These are phyloP conservation scores for Callopanchax toddi DNA, from an alignment of 2,113 vertebrate genomes.

Conservation along the genomic window DNA sequence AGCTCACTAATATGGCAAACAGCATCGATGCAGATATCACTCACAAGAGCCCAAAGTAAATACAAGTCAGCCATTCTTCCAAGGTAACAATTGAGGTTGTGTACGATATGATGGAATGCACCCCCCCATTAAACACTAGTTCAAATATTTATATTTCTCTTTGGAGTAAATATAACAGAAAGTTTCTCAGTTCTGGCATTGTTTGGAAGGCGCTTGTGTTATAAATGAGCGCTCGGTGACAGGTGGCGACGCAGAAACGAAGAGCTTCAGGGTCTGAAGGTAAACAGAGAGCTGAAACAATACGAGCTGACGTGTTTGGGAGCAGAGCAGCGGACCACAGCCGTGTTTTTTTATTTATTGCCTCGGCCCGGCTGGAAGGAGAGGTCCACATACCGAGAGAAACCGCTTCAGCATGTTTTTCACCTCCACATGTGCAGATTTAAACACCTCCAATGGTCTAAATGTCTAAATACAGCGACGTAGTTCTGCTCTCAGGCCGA, in stretches of 20 bases:
- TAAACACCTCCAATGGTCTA: slow-evolving; percentile 22
- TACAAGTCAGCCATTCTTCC: slow-evolving; percentile 61
- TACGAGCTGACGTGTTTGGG: slow-evolving; percentile 43
- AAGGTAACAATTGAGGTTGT: slow-evolving; percentile 81
- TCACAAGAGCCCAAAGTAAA: slow-evolving; percentile 76
- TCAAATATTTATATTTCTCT: slow-evolving; percentile 83
- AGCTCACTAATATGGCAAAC: slow-evolving; percentile 72
- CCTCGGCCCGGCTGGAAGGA: slow-evolving; percentile 29
- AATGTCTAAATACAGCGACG: slow-evolving; percentile 11
- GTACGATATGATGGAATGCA: slow-evolving; percentile 73
- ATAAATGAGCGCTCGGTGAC: slow-evolving; percentile 70
- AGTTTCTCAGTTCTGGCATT: slow-evolving; percentile 72
- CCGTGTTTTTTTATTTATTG: slow-evolving; percentile 27
- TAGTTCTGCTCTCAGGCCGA: too few species aligned
- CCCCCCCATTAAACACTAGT: slow-evolving; percentile 66
- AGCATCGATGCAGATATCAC: slow-evolving; percentile 61
- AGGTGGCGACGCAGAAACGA: slow-evolving; percentile 65
- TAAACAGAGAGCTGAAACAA: slow-evolving; percentile 68
- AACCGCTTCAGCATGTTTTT: neutral
- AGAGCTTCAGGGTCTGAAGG: slow-evolving; percentile 42
- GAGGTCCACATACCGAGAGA: slow-evolving; percentile 16
- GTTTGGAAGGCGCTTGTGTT: slow-evolving; percentile 67
- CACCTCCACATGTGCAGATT: neutral
- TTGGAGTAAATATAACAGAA: slow-evolving; percentile 78
- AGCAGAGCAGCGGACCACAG: neutral